Percentiles rank a stretch among this genome's conserved stretches.
These are phyloP conservation scores for Chionis minor DNA, from an alignment of 2,113 vertebrate genomes.

Conservation along the genomic window DNA sequence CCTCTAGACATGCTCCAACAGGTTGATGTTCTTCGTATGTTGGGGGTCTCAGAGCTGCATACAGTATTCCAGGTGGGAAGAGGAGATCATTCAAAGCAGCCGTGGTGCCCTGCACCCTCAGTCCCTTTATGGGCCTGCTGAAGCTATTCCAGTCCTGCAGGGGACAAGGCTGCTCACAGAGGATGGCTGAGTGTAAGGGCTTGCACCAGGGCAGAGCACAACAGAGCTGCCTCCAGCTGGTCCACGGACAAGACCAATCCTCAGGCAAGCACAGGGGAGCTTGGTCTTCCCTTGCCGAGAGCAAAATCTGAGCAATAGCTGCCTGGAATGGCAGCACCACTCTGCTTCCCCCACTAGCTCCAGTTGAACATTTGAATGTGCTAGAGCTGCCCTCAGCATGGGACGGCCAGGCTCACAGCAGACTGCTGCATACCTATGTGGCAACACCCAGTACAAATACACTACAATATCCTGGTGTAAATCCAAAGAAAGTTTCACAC, in stretches of 20 bases:
- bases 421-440: neutral
- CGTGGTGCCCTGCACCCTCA: neutral
- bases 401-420: neutral
- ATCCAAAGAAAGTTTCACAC: neutral
- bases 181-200: neutral
- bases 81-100: neutral
- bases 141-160: neutral
- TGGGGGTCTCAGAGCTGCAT: too few relatives aligned
- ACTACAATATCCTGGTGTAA: neutral
- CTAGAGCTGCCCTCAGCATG: neutral
- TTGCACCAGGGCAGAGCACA: neutral
- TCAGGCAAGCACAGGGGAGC: neutral
- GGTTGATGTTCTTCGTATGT: too few relatives aligned
- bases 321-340: neutral
- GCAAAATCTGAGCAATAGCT: neutral
- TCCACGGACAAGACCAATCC: rapidly evolving
- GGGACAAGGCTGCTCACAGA: neutral
- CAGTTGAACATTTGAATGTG: neutral
- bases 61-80: neutral
- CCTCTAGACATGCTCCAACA: too few relatives aligned
- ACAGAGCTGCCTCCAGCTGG: neutral
- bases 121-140: neutral
- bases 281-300: neutral
- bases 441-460: neutral
- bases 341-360: neutral